Evolutionary conservation across 2,888 invertebrate species (phyloP).

Genomic region (Pocota personata): DNA sequence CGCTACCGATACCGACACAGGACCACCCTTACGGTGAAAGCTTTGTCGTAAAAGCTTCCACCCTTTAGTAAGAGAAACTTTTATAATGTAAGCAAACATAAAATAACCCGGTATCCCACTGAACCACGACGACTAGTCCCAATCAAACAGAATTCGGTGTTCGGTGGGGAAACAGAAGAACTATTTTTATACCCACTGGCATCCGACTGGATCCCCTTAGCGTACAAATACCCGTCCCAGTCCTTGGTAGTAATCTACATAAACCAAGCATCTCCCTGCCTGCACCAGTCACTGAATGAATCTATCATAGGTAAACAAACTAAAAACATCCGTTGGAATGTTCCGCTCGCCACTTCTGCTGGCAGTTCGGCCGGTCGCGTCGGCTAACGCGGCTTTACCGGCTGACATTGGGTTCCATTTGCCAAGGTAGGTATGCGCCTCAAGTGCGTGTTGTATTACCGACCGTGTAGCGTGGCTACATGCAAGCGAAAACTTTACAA

Average conservation of each 20-base stretch:
- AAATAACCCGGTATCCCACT: background rate
- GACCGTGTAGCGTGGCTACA: background rate
- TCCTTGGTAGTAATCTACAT: constrained; percentile 54
- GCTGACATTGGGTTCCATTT: constrained; percentile 58
- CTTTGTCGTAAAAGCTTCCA: constrained; percentile 69
- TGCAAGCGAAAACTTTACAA: constrained; percentile 60
- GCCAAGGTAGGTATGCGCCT: constrained; percentile 39
- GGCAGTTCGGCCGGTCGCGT: constrained; percentile 19
- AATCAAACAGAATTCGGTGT: constrained; percentile 17
- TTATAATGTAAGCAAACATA: constrained; percentile 32
- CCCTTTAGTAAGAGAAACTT: constrained; percentile 24
- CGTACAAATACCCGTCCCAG: constrained; percentile 17
- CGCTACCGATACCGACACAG: background rate
- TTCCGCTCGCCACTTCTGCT: constrained; percentile 38
- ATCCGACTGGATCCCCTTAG: constrained; percentile 9
- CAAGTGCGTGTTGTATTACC: constrained; percentile 51
- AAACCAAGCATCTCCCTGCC: constrained; percentile 29
- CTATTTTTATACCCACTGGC: constrained; percentile 55
- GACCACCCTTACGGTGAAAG: constrained; percentile 32
- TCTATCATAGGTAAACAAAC: constrained; percentile 52
- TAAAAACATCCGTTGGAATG: constrained; percentile 65
- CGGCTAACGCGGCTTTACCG: constrained; percentile 38
- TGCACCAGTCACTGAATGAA: constrained; percentile 47
- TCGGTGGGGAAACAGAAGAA: constrained; percentile 23
- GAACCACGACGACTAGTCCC: background rate